These are phyloP conservation scores for Eurosta solidaginis DNA, from an alignment of 1,140 invertebrate species.

Conservation along the genomic window DNA sequence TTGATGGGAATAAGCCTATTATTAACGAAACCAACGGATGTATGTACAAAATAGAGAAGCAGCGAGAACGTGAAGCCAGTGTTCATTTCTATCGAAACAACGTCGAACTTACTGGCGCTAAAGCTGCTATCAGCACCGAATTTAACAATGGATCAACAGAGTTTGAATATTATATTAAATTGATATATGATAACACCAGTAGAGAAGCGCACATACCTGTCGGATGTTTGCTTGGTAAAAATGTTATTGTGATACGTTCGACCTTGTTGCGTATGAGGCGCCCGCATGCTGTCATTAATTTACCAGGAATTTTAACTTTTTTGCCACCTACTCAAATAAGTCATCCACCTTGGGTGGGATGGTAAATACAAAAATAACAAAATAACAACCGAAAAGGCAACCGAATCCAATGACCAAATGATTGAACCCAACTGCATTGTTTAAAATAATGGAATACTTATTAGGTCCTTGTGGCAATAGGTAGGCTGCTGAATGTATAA, in stretches of 20 bases:
- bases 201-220: conserved; percentile 75
- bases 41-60: too few relatives aligned
- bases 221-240: conserved; percentile 77
- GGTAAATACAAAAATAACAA: too few relatives aligned
- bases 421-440: too few relatives aligned
- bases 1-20: too few relatives aligned
- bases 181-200: conserved; percentile 75
- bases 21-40: too few relatives aligned
- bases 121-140: conserved; percentile 78
- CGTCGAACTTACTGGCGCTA: conserved; percentile 74
- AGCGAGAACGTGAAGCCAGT: too few relatives aligned
- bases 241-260: conserved; percentile 74
- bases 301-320: conserved; percentile 79
- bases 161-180: conserved; percentile 74
- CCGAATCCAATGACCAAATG: too few relatives aligned
- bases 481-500: too few relatives aligned
- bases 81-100: conserved; percentile 81
- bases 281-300: conserved; percentile 73
- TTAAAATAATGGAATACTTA: too few relatives aligned
- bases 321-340: conserved; percentile 71
- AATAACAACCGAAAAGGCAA: too few relatives aligned
- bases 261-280: conserved; percentile 66
- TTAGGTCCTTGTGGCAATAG: too few relatives aligned
- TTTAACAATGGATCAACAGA: conserved; percentile 66
- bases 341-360: conserved; percentile 73